These are phyloP conservation scores for Chironomus tepperi DNA, from an alignment of 1,140 invertebrate genomes.

Conservation along the genomic window DNA sequence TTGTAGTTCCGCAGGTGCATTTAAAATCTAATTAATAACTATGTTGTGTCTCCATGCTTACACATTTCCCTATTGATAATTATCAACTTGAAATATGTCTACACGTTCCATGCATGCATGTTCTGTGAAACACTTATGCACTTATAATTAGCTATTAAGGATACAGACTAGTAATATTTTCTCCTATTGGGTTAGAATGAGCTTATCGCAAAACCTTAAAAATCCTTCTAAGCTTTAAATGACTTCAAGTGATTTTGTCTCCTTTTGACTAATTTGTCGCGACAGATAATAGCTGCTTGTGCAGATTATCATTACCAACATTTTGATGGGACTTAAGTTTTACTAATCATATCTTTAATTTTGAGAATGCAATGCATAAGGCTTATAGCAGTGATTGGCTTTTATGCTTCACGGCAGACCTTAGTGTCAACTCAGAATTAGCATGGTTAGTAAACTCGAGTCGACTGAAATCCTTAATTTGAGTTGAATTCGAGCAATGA, in stretches of 20 bases:
- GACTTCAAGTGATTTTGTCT: conserved; percentile 3
- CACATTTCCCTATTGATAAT: too few species aligned
- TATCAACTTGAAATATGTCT: too few species aligned
- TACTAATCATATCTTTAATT: too few species aligned
- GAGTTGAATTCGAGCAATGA: too few species aligned
- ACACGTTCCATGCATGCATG: too few species aligned
- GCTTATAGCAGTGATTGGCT: too few species aligned
- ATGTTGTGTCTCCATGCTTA: too few species aligned
- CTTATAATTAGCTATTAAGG: not conserved
- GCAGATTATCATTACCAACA: not conserved
- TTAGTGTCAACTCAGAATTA: too few species aligned
- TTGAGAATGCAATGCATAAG: too few species aligned
- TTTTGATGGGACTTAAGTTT: not conserved
- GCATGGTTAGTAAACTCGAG: too few species aligned
- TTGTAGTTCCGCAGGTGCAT: not conserved
- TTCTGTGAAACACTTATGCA: not conserved
- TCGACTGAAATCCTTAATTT: too few species aligned
- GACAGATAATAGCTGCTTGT: not conserved
- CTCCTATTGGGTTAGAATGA: not conserved
- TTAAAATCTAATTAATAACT: not conserved
- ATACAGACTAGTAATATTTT: not conserved
- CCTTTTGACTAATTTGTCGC: not conserved
- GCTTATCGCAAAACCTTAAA: not conserved
- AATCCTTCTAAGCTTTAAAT: not conserved
- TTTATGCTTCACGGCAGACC: too few species aligned